These are phyloP conservation scores for Columbina picui DNA, from an alignment of 2,113 vertebrate genomes.

Conservation along the genomic window DNA sequence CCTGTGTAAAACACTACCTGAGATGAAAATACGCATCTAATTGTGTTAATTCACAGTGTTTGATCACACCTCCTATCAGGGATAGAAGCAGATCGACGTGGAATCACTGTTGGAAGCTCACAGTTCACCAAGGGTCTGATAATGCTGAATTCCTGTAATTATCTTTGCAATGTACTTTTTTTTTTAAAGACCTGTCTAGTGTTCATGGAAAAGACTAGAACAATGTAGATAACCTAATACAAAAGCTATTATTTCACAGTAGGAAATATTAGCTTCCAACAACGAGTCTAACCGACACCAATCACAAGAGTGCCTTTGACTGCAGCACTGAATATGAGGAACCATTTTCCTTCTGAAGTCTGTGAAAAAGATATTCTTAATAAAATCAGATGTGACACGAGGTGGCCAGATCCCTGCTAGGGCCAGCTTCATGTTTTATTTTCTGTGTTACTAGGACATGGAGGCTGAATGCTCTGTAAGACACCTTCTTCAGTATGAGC, in stretches of 20 bases:
- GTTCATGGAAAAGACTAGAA: neutral
- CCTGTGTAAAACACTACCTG: neutral
- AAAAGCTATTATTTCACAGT: neutral
- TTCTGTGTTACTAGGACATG: neutral
- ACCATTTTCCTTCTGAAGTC: neutral
- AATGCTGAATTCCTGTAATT: neutral
- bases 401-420: neutral
- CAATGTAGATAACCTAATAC: neutral
- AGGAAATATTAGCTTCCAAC: neutral
- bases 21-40: neutral
- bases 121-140: neutral
- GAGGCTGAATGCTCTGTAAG: neutral
- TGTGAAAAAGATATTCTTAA: neutral
- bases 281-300: neutral
- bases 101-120: neutral
- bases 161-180: neutral
- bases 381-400: neutral
- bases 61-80: neutral
- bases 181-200: accelerated
- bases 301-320: neutral
- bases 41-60: neutral
- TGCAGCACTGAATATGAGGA: neutral
- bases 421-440: neutral
- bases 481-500: neutral
- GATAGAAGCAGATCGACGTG: neutral